Base-by-base conservation (phyloP, 2,888 invertebrate species). In the Tipula confusa region DNA sequence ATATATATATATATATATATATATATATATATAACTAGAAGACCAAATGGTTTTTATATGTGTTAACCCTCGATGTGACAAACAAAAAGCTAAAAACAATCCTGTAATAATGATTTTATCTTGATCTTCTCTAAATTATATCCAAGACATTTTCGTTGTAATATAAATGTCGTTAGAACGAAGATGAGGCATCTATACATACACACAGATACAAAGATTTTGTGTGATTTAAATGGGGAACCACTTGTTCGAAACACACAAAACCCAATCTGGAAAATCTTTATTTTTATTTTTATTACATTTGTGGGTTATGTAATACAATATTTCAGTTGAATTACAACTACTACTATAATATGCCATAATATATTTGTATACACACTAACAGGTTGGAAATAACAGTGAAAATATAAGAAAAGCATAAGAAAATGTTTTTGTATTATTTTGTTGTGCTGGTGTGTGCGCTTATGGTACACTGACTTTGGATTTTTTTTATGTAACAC, bases 371-470 rank as follows among this genome's bases (percentile, higher is more conserved):
- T n/a, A 31, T 31, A 31, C 7, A 13, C 9, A 64, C 64, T 64
- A 64, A 64, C 64, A 64, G 64, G 64, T 64, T 64, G 64, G 64
- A 64, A 64, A 64, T 64, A 64, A 64, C 64, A 64, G 64, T 64
- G 64, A 64, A 64, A 64, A 64, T 64, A 9, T 24, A 64, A 64
- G 64, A 64, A 64, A 64, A 64, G 9, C 24, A 11, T 24, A 64
- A 64, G 24, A 43, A 64, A 64, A 18, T 24, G 9, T 64, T 64
- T 48, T 48, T 48, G 48, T 38, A 9, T n/a, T 38, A 38, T 43
- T n/a, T n/a, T n/a, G n/a, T n/a, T 64, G 1, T 24, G 24, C 64
- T 64, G 64, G 24, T 64, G 64, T 64, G 64, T 24, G 24, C 64
- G 18, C 24, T 64, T 64, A 9, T 64, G n/a, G n/a, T n/a, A n/a